Evolutionary conservation across 2,113 vertebrate genomes (phyloP), one percentile per base, ranked within the genome.

Genomic region (Microcebus murinus): DNA sequence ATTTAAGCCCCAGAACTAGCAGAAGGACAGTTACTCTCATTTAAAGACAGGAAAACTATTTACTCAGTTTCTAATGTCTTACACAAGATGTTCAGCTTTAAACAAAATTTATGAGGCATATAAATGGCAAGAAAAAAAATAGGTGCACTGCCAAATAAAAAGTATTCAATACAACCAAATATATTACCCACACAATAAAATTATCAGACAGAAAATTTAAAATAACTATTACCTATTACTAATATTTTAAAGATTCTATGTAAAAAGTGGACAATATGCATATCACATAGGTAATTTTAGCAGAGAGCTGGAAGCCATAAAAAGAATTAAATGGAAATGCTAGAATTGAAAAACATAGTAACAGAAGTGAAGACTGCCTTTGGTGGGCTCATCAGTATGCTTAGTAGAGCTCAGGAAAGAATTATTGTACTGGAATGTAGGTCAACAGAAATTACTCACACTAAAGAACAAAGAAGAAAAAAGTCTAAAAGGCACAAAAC

Each of bases 21-120:
- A 42, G 65, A 63, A 82, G 85, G 73, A 82, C 36, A 90, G 10
- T 14, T 8, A 71, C 1, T 91, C 29, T 73, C 76, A 91, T 67
- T 87, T 71, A 73, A 92, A 83, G 13, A 8, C 39, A 39, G 87
- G 61, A 79, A 50, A 67, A 23, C 68, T n/a, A 15, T 93, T 90
- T 91, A 77, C n/a, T 91, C 18, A 45, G 23, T 87, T 20, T 95
- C n/a, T 95, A 88, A 20, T 80, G 34, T 45, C 20, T 45, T 93
- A 77, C 18, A n/a, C 8, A 83, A 77, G 76, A 87, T 76, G 6
- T 42, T 79, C 31, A 94, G 5, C 65, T 70, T 81, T 23, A 86
- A 88, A 45, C 45, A 92, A 82, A 71, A 87, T 86, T 68, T 94
- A 68, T 74, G 36, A 93, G 48, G 42, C 50, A 34, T 10, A 81